Conservation (phyloP, 2,797 vertebrate genomes). For the Merluccius polli region DNA sequence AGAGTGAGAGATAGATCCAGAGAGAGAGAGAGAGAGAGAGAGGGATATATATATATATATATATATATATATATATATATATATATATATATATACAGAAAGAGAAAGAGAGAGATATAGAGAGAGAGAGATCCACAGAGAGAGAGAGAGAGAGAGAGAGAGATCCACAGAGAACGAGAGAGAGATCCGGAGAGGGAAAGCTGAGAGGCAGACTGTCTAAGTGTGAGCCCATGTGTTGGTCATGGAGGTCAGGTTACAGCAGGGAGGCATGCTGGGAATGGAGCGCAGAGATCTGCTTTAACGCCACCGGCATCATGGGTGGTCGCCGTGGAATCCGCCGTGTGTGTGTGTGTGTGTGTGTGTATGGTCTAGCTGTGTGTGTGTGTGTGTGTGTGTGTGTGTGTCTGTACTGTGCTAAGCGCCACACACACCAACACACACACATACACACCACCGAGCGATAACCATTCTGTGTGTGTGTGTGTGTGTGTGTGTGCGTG, state of each 20-base stretch:
- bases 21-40: no score
- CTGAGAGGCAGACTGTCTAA: background rate
- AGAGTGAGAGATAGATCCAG: background rate
- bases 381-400: slow-evolving; percentile 9
- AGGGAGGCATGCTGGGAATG: slow-evolving; percentile 57
- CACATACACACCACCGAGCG: no score
- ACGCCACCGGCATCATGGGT: slow-evolving; percentile 55
- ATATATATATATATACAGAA: no score
- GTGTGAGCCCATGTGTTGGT: slow-evolving; percentile 47
- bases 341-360: slow-evolving; percentile 13
- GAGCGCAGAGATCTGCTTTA: slow-evolving; percentile 60
- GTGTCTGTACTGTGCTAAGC: background rate
- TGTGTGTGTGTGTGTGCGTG: background rate
- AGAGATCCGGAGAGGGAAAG: background rate
- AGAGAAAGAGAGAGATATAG: background rate
- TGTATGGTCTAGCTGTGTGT: slow-evolving; percentile 6
- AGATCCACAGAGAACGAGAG: background rate
- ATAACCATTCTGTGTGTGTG: background rate
- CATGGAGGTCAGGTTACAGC: slow-evolving; percentile 54
- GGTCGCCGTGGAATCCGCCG: slow-evolving; percentile 44
- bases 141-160: slow-evolving; percentile 1
- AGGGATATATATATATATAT: no score
- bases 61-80: no score
- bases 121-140: background rate
- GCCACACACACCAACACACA: no score